Conservation (phyloP, 2,113 vertebrate species). For the Emydocephalus ijimae region DNA sequence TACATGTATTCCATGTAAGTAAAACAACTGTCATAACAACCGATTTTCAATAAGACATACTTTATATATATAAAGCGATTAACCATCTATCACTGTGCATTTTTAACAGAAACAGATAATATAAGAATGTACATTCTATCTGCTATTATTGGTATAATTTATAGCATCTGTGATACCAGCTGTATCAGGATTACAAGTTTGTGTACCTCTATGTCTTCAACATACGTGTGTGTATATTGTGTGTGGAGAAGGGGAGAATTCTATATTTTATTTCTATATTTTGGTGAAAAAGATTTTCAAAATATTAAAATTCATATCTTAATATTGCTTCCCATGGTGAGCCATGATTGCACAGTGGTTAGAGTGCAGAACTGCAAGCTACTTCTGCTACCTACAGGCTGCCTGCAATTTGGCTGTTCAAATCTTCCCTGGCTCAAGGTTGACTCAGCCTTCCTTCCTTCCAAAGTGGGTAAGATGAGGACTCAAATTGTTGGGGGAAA, state of each 20-base stretch:
- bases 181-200: not conserved
- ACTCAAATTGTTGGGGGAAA: no score
- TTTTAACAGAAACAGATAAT: slow-evolving; percentile 42
- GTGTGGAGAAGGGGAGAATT: not conserved
- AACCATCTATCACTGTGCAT: not conserved
- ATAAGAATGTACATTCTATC: not conserved
- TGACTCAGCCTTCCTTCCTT: no score
- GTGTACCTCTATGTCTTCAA: not conserved
- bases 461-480: no score
- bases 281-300: not conserved
- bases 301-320: not conserved
- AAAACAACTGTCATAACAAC: not conserved
- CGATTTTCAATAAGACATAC: not conserved
- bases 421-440: no score
- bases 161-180: not conserved
- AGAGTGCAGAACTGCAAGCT: no score
- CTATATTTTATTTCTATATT: not conserved
- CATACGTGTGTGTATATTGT: not conserved
- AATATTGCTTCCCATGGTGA: not conserved
- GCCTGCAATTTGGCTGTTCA: no score
- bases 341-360: no score
- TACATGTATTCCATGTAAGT: not conserved
- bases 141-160: not conserved
- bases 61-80: not conserved
- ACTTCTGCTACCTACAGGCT: no score